Base-by-base conservation (phyloP, 2,113 vertebrate genomes). In the Rynchops niger region DNA sequence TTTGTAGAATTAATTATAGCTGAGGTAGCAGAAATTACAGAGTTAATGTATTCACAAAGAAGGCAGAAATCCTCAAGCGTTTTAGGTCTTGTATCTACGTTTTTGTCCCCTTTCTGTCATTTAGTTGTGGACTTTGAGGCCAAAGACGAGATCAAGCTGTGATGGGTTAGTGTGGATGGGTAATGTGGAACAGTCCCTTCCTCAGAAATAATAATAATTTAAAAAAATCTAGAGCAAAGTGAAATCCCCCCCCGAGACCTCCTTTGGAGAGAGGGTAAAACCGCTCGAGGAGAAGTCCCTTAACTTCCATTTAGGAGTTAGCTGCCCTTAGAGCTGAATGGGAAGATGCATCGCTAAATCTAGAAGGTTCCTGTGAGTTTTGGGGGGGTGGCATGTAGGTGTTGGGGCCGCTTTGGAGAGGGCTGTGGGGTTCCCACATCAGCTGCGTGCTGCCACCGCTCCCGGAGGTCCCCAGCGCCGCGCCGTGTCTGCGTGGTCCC, bases 331-430 rank as follows among this genome's bases (percentile, higher is more conserved):
- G 29, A 69, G 40, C 42, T 82, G 43, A 59, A n/a, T 12, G 53
- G 66, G n/a, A 80, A 43, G 29, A 18, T 77, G 25, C 26, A 42
- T 61, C 30, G 6, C 52, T 42, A 85, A 38, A n/a, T 55, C 22
- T 9, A 5, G 45, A 52, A 50, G 42, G 40, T 20, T 69, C 4
- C 70, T 49, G 18, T 40, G 40, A 56, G 52, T 34, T 93, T 19
- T 50, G 43, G 9, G 70, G 70, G 40, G 7, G 10, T 3, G 4
- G 18, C 32, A 25, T 0, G 2, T 63, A 69, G n/a, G 5, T 89
- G 23, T 7, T 56, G 52, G 47, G n/a, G 42, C 34, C 0, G 0
- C 0, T 0, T 12, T 67, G 62, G 52, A 40, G 62, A 9, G 76
- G 36, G 30, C 61, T 20, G 19, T 34, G 25, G 30, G 7, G 11